phyloP scores from a whole-genome alignment of 92 coral and sea anemone species.

The Epizoanthus fatuus region DNA sequence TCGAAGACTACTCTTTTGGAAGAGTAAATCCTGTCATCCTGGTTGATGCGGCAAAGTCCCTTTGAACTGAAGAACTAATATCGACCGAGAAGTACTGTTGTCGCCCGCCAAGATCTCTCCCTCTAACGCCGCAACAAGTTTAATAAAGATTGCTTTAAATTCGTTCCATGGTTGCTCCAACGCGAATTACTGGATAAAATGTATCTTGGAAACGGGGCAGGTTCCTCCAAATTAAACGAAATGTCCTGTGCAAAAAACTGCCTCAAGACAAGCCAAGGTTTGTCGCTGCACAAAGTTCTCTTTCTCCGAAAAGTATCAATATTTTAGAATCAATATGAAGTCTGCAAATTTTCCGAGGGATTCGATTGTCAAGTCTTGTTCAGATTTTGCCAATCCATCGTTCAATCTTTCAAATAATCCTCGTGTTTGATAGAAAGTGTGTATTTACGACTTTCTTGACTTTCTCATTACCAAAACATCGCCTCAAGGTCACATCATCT shows the following conservation, averaged over 20 bases:
- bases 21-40: conserved; percentile 19
- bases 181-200: background rate
- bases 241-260: background rate
- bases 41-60: conserved; percentile 19
- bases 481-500: background rate
- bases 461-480: background rate
- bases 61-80: conserved; percentile 42
- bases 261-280: background rate
- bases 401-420: background rate
- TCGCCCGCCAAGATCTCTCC: background rate
- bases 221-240: background rate
- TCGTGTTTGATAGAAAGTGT: background rate
- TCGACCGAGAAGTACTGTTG: background rate
- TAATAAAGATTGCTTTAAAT: background rate
- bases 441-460: background rate
- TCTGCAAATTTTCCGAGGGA: background rate
- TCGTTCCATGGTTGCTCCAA: background rate
- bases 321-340: background rate
- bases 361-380: background rate
- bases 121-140: background rate
- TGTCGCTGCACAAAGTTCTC: background rate
- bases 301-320: background rate
- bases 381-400: background rate
- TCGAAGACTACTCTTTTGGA: conserved; percentile 3
- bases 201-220: background rate